Conservation (phyloP, 92 coral and sea anemone genomes). For the Porites divaricata region DNA sequence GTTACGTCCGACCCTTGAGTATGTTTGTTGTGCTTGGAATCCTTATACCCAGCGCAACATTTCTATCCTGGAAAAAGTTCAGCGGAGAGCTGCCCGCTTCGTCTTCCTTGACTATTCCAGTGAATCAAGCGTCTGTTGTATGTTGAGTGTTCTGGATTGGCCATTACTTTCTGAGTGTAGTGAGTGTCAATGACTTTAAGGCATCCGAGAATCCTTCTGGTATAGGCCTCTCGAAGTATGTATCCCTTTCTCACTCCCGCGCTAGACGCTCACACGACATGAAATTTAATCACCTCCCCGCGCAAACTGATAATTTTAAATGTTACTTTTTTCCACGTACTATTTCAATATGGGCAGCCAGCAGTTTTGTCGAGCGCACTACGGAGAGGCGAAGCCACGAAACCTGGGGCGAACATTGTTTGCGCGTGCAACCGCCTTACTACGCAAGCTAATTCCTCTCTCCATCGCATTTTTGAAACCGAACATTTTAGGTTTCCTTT, state of each 20-base stretch:
- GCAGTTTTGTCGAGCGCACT: no score
- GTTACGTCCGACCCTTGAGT: neutral
- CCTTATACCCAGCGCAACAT: neutral
- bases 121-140: neutral
- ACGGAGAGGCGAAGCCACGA: no score
- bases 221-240: neutral
- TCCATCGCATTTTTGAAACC: no score
- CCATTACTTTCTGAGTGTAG: neutral
- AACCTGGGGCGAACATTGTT: no score
- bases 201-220: neutral
- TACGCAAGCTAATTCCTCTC: no score
- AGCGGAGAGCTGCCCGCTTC: constrained; percentile 7
- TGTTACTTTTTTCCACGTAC: neutral
- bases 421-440: no score
- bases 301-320: neutral
- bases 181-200: neutral
- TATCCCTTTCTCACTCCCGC: neutral
- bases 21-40: no score
- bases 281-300: constrained; percentile 1
- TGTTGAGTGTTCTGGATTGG: neutral
- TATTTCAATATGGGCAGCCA: no score
- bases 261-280: neutral
- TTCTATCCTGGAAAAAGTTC: neutral
- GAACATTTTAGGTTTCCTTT: no score
- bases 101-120: neutral